phyloP scores from a whole-genome alignment of 1,140 invertebrate species.

The Cepaea nemoralis region DNA sequence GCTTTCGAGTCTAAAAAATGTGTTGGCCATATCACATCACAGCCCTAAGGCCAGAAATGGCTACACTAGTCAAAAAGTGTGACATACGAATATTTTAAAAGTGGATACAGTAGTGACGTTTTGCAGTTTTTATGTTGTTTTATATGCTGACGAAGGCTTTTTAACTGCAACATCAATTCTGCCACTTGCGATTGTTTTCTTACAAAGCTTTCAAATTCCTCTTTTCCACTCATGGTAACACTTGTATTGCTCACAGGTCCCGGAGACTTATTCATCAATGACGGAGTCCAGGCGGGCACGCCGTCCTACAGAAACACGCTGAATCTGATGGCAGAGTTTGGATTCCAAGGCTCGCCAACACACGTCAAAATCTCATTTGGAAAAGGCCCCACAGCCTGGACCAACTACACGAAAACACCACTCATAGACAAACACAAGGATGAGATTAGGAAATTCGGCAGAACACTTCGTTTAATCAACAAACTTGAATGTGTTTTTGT shows the following conservation, averaged over 20 bases:
- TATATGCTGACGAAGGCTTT: too few species aligned
- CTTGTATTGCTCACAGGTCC: slow-evolving; percentile 16
- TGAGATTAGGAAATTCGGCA: slow-evolving; percentile 60
- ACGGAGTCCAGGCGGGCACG: slow-evolving; percentile 64
- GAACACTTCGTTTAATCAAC: slow-evolving; percentile 54
- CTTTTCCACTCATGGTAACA: too few species aligned
- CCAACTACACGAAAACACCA: slow-evolving; percentile 59
- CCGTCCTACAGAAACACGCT: slow-evolving; percentile 61
- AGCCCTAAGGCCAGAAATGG: too few species aligned
- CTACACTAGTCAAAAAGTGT: not conserved
- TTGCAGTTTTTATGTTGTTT: too few species aligned
- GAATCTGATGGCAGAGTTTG: slow-evolving; percentile 55
- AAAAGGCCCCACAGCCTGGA: slow-evolving; percentile 60
- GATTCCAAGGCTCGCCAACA: slow-evolving; percentile 55
- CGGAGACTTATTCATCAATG: slow-evolving; percentile 56
- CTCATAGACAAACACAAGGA: slow-evolving; percentile 47
- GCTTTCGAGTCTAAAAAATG: too few species aligned
- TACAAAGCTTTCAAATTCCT: too few species aligned
- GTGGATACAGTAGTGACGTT: too few species aligned
- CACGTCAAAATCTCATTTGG: slow-evolving; percentile 66
- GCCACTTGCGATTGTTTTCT: too few species aligned
- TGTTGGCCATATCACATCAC: too few species aligned
- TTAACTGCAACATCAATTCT: too few species aligned
- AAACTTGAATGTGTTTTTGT: slow-evolving; percentile 59
- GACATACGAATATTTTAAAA: too few species aligned